These are phyloP conservation scores for Colletes latitarsis DNA, from an alignment of 1,140 invertebrate genomes.

Conservation along the genomic window DNA sequence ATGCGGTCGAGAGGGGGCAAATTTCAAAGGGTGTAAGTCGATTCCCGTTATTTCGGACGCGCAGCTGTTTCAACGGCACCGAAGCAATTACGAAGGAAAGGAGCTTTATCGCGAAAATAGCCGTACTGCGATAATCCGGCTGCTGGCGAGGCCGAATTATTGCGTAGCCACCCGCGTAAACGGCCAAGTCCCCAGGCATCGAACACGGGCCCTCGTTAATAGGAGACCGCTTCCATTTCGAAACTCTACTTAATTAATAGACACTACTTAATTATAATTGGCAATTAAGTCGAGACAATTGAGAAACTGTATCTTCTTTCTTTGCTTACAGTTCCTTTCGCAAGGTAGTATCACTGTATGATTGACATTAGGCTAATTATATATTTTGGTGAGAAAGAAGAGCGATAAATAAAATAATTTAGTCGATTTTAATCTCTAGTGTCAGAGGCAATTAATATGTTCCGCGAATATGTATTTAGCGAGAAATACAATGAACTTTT, in stretches of 20 bases:
- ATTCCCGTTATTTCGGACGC: slow-evolving; percentile 65
- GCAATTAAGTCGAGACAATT: slow-evolving; percentile 78
- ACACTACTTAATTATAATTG: slow-evolving; percentile 80
- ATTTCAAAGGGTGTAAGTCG: slow-evolving; percentile 27
- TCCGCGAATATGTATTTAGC: no score
- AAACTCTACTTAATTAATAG: slow-evolving; percentile 79
- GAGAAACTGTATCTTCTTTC: no score
- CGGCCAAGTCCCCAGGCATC: slow-evolving; percentile 64
- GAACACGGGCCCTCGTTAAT: slow-evolving; percentile 65
- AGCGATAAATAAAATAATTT: no score
- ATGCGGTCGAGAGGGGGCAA: slow-evolving; percentile 23
- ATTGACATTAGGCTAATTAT: no score
- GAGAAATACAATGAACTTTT: no score
- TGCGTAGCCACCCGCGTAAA: slow-evolving; percentile 73
- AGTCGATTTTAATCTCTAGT: no score
- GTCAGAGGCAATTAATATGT: no score
- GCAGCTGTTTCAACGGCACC: slow-evolving; percentile 74
- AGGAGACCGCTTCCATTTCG: slow-evolving; percentile 71
- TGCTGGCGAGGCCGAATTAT: slow-evolving; percentile 74
- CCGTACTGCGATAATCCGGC: slow-evolving; percentile 73
- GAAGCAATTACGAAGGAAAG: slow-evolving; percentile 79
- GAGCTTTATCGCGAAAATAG: slow-evolving; percentile 77
- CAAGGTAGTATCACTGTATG: no score
- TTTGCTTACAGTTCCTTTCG: no score
- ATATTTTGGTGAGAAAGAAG: no score